Evolutionary conservation across 2,888 invertebrate genomes (phyloP).

Genomic region (Rhagium mordax): DNA sequence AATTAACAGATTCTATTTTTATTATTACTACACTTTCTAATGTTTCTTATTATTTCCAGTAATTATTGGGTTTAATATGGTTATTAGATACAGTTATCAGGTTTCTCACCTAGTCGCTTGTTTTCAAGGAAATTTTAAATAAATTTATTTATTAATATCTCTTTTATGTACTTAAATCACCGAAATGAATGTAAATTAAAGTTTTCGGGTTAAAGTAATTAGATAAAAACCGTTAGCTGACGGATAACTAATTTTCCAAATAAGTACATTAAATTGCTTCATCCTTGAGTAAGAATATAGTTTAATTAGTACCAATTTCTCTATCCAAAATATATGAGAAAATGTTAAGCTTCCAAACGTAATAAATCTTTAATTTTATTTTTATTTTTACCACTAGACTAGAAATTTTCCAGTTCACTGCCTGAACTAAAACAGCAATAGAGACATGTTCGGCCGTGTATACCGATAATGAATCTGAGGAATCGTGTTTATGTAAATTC

Average conservation of each 20-base stretch:
- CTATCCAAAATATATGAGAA: no score
- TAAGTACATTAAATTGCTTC: no score
- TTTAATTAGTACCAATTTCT: no score
- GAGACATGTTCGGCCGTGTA: slow-evolving; percentile 53
- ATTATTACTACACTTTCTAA: background rate
- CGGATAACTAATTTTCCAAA: background rate
- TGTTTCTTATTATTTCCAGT: background rate
- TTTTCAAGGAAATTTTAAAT: background rate
- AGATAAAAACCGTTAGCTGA: background rate
- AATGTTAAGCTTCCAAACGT: no score
- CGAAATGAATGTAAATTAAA: background rate
- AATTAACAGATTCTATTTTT: background rate
- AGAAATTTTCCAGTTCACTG: slow-evolving; percentile 6
- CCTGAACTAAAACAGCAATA: slow-evolving; percentile 49
- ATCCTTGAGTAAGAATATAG: no score
- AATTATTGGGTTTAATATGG: background rate
- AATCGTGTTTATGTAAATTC: slow-evolving; percentile 69
- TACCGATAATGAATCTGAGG: slow-evolving; percentile 64
- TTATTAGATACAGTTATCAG: background rate
- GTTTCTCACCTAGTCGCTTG: background rate
- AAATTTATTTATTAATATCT: background rate
- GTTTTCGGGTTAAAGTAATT: background rate
- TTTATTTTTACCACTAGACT: no score
- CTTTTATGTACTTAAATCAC: background rate
- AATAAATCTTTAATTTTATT: background rate